Conservation (phyloP, 2,888 invertebrate species). For the Trissoscelio sp. region DNA sequence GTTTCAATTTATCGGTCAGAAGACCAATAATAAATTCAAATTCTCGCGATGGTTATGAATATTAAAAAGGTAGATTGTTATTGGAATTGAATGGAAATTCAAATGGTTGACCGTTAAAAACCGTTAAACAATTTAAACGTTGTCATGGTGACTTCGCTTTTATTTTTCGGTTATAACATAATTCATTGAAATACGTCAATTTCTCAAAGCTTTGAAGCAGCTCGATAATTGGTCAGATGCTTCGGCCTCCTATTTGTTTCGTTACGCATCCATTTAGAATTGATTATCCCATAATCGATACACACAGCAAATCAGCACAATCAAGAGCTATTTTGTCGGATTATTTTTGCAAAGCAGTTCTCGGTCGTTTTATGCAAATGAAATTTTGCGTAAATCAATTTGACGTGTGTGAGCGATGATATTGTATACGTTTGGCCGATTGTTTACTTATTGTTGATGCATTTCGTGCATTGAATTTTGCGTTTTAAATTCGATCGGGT, state of each 20-base stretch:
- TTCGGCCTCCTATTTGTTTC: constrained; percentile 25
- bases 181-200: constrained; percentile 36
- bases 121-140: background rate
- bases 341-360: constrained; percentile 33
- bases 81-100: too few relatives aligned
- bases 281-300: constrained; percentile 54
- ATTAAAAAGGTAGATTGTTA: too few relatives aligned
- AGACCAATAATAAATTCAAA: too few relatives aligned
- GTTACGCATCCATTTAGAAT: constrained; percentile 45
- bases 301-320: constrained; percentile 38
- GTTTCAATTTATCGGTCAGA: too few relatives aligned
- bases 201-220: constrained; percentile 35
- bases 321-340: constrained; percentile 21
- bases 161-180: constrained; percentile 15
- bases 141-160: constrained; percentile 5
- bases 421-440: constrained; percentile 13
- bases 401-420: background rate
- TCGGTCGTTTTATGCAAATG: constrained; percentile 7
- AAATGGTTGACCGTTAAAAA: background rate
- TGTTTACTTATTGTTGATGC: constrained; percentile 49
- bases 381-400: constrained; percentile 46
- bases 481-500: constrained; percentile 45
- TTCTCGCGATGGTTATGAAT: too few relatives aligned
- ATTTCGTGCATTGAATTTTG: constrained; percentile 46
- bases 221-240: constrained; percentile 35